Evolutionary conservation across 2,888 invertebrate species (phyloP).

Genomic region (Acanthosepion esculentum): DNA sequence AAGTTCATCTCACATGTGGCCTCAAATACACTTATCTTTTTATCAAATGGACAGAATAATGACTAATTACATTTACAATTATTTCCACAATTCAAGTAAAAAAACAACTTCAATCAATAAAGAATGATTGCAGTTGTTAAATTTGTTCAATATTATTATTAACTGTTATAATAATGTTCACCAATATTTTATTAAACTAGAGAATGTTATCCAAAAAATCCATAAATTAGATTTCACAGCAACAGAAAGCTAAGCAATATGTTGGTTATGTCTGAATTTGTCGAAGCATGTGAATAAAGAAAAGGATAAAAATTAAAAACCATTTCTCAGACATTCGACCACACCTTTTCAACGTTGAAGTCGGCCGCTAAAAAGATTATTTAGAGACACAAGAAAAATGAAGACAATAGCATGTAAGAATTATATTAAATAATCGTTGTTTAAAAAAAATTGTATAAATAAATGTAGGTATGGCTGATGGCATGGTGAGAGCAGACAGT

Average conservation of each 20-base stretch:
- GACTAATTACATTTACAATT: too few species aligned
- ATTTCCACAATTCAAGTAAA: too few species aligned
- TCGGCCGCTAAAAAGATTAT: too few species aligned
- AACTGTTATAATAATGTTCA: background rate
- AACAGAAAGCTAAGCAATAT: background rate
- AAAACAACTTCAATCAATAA: too few species aligned
- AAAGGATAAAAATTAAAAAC: background rate
- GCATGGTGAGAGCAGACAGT: too few species aligned
- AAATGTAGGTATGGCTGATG: background rate
- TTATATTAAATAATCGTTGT: background rate
- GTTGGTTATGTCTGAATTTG: background rate
- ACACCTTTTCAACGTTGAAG: background rate
- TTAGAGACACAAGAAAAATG: too few species aligned
- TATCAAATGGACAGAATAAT: too few species aligned
- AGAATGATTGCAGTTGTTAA: background rate
- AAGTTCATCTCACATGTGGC: too few species aligned
- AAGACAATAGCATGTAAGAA: background rate
- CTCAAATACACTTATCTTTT: too few species aligned
- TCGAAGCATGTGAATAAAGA: background rate
- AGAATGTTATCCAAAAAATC: background rate
- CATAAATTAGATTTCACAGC: background rate
- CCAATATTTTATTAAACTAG: background rate
- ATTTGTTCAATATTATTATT: background rate
- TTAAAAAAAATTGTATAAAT: background rate
- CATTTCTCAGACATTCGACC: background rate